Percentiles rank a stretch among this genome's conserved stretches.
These are phyloP conservation scores for Menura novaehollandiae DNA, from an alignment of 2,113 vertebrate species.

Conservation along the genomic window DNA sequence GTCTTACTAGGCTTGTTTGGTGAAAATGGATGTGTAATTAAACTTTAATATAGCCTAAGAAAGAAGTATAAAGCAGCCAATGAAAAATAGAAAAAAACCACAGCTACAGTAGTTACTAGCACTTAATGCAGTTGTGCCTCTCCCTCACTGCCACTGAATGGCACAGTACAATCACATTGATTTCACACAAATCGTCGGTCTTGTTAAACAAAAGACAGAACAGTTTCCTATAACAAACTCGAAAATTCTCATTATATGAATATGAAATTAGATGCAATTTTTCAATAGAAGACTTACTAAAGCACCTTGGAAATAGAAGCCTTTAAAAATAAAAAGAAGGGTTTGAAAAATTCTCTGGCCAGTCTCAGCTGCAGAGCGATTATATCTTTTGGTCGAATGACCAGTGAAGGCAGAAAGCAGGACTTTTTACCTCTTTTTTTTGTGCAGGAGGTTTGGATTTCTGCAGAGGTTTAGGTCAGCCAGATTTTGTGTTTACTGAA, in stretches of 20 bases:
- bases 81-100: slow-evolving; percentile 3
- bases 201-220: background rate
- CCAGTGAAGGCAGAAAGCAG: background rate
- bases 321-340: background rate
- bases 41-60: background rate
- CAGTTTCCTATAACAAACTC: background rate
- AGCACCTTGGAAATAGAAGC: background rate
- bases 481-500: background rate
- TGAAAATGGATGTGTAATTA: background rate
- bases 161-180: background rate
- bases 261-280: background rate
- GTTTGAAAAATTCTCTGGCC: background rate
- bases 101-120: background rate
- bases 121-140: background rate
- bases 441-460: background rate
- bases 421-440: background rate
- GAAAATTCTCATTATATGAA: background rate
- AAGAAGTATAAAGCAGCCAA: background rate
- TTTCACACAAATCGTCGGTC: background rate
- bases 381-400: background rate
- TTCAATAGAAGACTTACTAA: background rate
- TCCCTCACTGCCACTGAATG: background rate
- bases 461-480: background rate
- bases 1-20: background rate
- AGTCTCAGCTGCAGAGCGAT: background rate